Conservation (phyloP, 2,113 vertebrate genomes). For the Heteronetta atricapilla region DNA sequence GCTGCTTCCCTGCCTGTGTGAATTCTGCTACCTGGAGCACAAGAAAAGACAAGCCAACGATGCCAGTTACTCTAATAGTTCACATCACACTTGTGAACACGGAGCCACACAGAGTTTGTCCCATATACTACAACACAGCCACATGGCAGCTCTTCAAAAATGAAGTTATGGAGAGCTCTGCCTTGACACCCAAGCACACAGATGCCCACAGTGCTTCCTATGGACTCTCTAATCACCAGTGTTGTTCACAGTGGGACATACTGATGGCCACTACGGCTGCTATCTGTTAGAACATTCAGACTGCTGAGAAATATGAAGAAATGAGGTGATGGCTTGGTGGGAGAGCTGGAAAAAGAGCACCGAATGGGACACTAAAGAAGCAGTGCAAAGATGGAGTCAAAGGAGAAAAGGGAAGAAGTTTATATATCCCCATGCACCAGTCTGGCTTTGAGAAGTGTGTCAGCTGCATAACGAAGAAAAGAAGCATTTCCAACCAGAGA, state of each 20-base stretch:
- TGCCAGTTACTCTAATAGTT: background rate
- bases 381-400: background rate
- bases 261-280: background rate
- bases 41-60: background rate
- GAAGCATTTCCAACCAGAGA: background rate
- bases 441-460: background rate
- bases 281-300: background rate
- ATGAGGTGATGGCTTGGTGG: background rate
- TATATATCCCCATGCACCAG: background rate
- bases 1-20: background rate
- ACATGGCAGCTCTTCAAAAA: background rate
- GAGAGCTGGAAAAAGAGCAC: background rate
- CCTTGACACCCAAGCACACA: background rate
- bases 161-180: background rate
- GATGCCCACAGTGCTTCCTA: background rate
- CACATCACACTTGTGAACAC: background rate
- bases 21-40: background rate
- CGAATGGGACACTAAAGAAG: background rate
- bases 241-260: background rate
- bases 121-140: background rate
- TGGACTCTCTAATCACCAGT: background rate
- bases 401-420: background rate
- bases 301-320: background rate
- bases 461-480: background rate
- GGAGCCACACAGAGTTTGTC: background rate